Evolutionary conservation across 2,888 invertebrate species (phyloP).

Genomic region (Tenthredo amoena): DNA sequence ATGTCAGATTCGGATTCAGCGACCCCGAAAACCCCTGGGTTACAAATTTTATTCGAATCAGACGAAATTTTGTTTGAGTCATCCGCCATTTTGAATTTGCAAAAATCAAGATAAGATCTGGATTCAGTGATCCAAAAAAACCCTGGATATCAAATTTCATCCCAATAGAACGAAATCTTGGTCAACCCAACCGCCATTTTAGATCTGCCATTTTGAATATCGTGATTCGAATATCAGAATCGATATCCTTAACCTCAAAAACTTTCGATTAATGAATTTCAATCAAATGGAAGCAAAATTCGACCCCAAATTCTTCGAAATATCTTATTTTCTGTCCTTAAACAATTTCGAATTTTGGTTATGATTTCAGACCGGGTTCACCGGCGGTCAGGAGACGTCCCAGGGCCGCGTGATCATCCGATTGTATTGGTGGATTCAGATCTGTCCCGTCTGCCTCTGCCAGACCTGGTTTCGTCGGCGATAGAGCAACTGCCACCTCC

Average conservation of each 20-base stretch:
- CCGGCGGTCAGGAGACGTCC: slow-evolving; percentile 68
- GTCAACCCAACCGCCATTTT: background rate
- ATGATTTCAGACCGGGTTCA: slow-evolving; percentile 72
- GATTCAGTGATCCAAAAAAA: background rate
- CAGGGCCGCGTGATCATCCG: slow-evolving; percentile 69
- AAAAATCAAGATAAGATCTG: background rate
- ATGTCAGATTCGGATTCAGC: background rate
- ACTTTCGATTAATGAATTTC: background rate
- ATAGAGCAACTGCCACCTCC: slow-evolving; percentile 74
- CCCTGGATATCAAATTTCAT: background rate
- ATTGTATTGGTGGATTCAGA: slow-evolving; percentile 74
- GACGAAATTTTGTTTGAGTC: background rate
- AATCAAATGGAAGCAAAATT: background rate
- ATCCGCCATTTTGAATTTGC: background rate
- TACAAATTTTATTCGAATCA: background rate
- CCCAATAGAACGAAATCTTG: background rate
- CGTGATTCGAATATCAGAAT: background rate
- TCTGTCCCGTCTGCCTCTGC: slow-evolving; percentile 72
- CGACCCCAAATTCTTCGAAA: background rate
- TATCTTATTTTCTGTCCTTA: background rate
- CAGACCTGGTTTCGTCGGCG: slow-evolving; percentile 75
- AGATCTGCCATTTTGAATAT: background rate
- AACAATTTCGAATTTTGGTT: slow-evolving; percentile 29
- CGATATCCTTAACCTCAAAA: background rate
- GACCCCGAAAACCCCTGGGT: background rate